Evolutionary conservation across 2,797 vertebrate genomes (phyloP), one percentile per base, ranked within the genome.

Genomic region (Siniperca scherzeri): DNA sequence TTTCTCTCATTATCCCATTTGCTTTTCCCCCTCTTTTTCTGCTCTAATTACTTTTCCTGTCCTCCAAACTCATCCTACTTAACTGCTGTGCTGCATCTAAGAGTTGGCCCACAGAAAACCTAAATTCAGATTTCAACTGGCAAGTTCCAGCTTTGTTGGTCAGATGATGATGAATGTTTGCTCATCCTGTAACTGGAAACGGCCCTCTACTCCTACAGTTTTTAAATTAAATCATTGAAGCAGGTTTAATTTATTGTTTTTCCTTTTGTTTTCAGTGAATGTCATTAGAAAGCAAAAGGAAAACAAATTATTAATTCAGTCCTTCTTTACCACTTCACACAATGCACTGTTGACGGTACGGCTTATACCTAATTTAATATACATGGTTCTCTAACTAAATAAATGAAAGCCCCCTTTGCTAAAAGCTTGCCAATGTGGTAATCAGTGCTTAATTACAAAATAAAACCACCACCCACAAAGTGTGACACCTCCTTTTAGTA

Each of bases 361-460:
- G 64, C 59, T 70, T 67, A 82, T 42, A 61, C 61, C 44, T 80
- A 59, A 83, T 86, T 80, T 62, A 82, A 85, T 72, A 83, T 66
- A 72, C 62, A 74, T 67, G 60, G 19, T 62, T 70, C 27, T 38
- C 65, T 25, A 73, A 74, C 78, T 40, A 75, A 85, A 89, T 56
- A 78, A 84, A 90, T 68, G 30, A 87, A 65, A 86, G 79, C 7
- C 69, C 55, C 60, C 67, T 88, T 74, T 78, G 81, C 78, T 72
- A 70, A 81, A 88, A 88, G 77, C 80, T 69, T 77, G 56, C 67
- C 79, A 57, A 48, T 79, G 74, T 76, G 81, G 44, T 86, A 85
- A 91, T 90, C 68, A 83, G 52, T n/a, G 67, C 2, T 75, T 89
- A 65, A 89, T 90, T 88, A 82, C 3, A 52, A 86, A 87, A 90